Evolutionary conservation across 2,797 vertebrate genomes (phyloP).

Genomic region (Gorsachius magnificus): DNA sequence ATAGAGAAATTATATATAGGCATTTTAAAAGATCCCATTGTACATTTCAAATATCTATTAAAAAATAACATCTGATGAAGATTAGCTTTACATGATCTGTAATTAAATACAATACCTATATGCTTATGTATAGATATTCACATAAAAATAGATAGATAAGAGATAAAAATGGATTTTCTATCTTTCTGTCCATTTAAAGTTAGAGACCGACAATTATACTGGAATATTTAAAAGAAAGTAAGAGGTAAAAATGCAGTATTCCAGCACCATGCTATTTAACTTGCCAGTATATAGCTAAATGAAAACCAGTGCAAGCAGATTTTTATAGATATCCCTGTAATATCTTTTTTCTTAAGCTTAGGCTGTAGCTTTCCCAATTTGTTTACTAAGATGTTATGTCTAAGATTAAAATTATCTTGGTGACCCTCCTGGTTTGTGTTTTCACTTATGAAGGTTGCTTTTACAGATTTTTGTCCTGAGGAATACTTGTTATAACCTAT

Average conservation of each 20-base stretch:
- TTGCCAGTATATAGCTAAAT: not conserved
- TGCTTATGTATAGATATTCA: not conserved
- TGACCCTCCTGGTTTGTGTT: not conserved
- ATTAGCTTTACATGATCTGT: not conserved
- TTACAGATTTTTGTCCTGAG: not conserved
- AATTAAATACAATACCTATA: not conserved
- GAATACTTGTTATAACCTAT: not conserved
- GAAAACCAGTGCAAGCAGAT: not conserved
- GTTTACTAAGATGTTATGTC: not conserved
- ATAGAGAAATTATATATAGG: not conserved
- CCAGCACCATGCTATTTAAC: not conserved
- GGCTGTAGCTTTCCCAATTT: not conserved
- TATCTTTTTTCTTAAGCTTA: not conserved
- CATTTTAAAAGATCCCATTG: not conserved
- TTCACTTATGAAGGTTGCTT: not conserved
- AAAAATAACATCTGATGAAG: not conserved
- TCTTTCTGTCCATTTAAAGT: not conserved
- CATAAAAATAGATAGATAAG: not conserved
- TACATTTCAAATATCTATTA: not conserved
- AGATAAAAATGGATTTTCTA: not conserved
- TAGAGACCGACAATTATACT: not conserved
- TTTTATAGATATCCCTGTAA: not conserved
- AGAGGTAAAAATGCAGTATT: not conserved
- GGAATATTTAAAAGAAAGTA: not conserved
- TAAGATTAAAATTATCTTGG: not conserved